Percentiles rank a stretch among this genome's conserved stretches.
Evolutionary conservation across 53 echinoderm and acorn worm species (phyloP).

Genomic region (Hippasteria phrygiana): DNA sequence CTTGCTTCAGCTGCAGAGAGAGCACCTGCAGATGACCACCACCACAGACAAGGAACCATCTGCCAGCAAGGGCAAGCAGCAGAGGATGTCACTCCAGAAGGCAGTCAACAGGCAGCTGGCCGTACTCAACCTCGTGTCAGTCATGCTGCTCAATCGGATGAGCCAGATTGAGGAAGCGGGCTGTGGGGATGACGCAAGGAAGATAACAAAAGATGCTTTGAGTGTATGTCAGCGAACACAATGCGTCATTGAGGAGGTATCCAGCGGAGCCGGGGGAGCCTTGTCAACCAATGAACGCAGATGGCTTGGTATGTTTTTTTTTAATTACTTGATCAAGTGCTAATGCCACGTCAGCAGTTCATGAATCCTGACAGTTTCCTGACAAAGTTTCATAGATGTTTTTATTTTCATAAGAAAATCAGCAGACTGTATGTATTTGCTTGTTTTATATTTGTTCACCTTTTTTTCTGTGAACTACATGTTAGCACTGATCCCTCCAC

Average conservation of each 20-base stretch:
- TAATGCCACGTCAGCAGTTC: no score
- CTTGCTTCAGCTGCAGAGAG: constrained; percentile 68
- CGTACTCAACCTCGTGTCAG: constrained; percentile 75
- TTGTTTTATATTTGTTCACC: no score
- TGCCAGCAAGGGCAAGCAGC: constrained; percentile 38
- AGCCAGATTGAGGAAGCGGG: constrained; percentile 14
- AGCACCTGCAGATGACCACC: constrained; percentile 25
- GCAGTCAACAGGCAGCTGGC: constrained; percentile 72
- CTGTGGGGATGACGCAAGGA: background rate
- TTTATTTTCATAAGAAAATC: no score
- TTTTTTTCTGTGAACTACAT: no score
- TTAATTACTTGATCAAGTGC: background rate
- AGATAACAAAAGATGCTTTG: constrained; percentile 32
- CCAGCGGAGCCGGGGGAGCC: constrained; percentile 83
- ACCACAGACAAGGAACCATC: constrained; percentile 7
- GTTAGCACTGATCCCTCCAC: no score
- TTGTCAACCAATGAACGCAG: constrained; percentile 86
- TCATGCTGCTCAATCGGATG: constrained; percentile 72
- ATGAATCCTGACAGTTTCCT: no score
- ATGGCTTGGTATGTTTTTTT: constrained; percentile 79
- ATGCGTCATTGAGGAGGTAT: constrained; percentile 77
- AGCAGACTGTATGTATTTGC: no score
- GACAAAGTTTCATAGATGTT: no score
- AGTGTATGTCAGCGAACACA: constrained; percentile 72
- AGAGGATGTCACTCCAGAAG: constrained; percentile 58